Evolutionary conservation across 2,797 vertebrate species (phyloP), one percentile per base, ranked within the genome.

Genomic region (Halcyon smyrnensis): DNA sequence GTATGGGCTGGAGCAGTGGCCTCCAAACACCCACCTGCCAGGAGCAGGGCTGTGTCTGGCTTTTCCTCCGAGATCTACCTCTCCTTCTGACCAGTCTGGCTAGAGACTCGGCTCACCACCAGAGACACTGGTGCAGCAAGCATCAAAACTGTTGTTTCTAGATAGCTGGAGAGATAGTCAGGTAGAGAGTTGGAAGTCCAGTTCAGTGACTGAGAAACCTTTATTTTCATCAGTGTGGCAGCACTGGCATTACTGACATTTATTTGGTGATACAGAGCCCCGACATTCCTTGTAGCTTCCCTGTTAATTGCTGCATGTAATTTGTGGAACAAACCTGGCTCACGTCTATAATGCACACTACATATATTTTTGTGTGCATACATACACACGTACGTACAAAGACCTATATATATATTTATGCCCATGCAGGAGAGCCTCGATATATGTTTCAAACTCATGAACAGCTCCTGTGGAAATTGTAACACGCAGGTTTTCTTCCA

Each of bases 191-290:
- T 67, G 21, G 36, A 91, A 74, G 28, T 80, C 75, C 43, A 71
- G 19, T 50, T 90, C 57, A 48, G 36, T 74, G 79, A 20, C 64
- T 73, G 69, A 45, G n/a, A 76, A 96, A 65, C 37, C 20, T 78
- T 90, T 89, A 8, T 69, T 84, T 91, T 87, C 46, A 54, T 46
- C 85, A 86, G 8, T 9, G 5, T 83, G 48, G 63, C 83, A 81
- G 25, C n/a, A 10, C 54, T 85, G 82, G 39, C 24, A 39, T 74
- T 65, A 16, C 13, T 2, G 25, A 41, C 37, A 78, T 91, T 91
- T 95, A 54, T 73, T 51, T 84, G 69, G 34, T 89, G 28, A 8
- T 37, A 62, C 0, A 25, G 23, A 74, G 32, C 41, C 32, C 39
- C 64, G 9, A 9, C 39, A n/a, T 45, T 86, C 77, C 21, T 39